Base-by-base conservation (phyloP, 1,140 invertebrate species). In the Orchesella cincta region DNA sequence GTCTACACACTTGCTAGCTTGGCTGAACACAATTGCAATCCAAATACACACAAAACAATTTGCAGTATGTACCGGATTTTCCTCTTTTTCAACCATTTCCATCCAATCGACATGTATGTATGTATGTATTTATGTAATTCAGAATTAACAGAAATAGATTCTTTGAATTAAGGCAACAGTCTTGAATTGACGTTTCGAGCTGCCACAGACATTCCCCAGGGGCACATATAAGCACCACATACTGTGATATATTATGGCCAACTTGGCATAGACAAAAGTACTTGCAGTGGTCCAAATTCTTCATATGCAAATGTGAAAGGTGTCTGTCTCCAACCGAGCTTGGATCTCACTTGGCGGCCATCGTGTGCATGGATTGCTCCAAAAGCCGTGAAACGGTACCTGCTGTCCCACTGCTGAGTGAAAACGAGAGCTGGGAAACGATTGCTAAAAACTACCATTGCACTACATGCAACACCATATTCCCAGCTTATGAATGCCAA, bases 191-290 rank as follows among this genome's bases (percentile, higher is more conserved):
- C 78, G 28, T 62, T 85, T 0, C 72, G 79, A 35, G 84, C 84
- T n/a, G 82, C 83, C 18, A 78, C 79, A 28, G 77, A 85, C 72
- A 85, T 85, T 76, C 64, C 76, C n/a, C 76, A 79, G 85, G 85
- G 18, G 78, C 84, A 14, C 83, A 83, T 70, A 81, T 86, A 12
- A 79, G 81, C 28, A 82, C 83, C 1, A 84, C 84, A 57, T 85
- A 86, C 80, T 85, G 85, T 39, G 84, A 86, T 67, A 75, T 82
- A 8, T 76, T 86, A 14, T 85, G 84, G 85, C 82, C 82, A 5
- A 86, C 85, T 8, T 72, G 78, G 1, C 83, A 83, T 62, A 71
- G 85, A 1, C 78, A 85, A 29, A 80, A 83, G 1, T 82, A 83
- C 77, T 76, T 86, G 20, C 79, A 83, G 71, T 82, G 81, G 76